Base-by-base conservation (phyloP, 2,888 invertebrate genomes). In the Parnassius smintheus region DNA sequence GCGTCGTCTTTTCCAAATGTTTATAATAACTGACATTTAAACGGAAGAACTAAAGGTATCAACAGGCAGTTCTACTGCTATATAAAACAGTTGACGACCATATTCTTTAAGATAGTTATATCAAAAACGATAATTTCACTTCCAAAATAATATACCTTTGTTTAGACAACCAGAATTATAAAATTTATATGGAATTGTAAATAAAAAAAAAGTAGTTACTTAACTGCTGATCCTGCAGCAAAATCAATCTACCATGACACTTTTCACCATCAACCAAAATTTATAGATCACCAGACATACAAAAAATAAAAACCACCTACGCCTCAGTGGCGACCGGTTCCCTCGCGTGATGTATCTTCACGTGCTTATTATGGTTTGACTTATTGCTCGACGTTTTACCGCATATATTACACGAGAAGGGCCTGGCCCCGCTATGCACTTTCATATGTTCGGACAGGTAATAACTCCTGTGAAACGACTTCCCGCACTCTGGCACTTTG, bases 361-460 rank as follows among this genome's bases (percentile, higher is more conserved):
- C 93, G 83, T 97, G 97, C 83, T 97, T 97, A 77, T 97, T 97
- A 77, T 97, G 97, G 88, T 97, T 97, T 53, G 96, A 96, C 86
- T 97, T 97, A 61, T 97, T 97, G 72, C 96, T 95, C 56, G 96
- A 96, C 9, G 96, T 95, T 87, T 97, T 97, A 44, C 97, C 97
- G 83, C 97, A 97, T 64, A 97, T 96, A 75, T 96, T 96, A 86
- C 97, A 97, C 0, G 96, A 93, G 85, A 95, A 97, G 45, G 97
- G 97, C 59, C 96, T 84, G 48, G 92, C 94, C 0, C 97, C 97
- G 63, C 95, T 96, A 79, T 98, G 97, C 59, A 96, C 96, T 70
- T 96, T 94, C 92, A 96, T 94, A 78, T 98, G 97, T 79, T 97
- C 97, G 51, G 96, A 96, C 57, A 98, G 90, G 86, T 97, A 97